phyloP scores from a whole-genome alignment of 2,888 invertebrate species.

The Chrysolina haemoptera region DNA sequence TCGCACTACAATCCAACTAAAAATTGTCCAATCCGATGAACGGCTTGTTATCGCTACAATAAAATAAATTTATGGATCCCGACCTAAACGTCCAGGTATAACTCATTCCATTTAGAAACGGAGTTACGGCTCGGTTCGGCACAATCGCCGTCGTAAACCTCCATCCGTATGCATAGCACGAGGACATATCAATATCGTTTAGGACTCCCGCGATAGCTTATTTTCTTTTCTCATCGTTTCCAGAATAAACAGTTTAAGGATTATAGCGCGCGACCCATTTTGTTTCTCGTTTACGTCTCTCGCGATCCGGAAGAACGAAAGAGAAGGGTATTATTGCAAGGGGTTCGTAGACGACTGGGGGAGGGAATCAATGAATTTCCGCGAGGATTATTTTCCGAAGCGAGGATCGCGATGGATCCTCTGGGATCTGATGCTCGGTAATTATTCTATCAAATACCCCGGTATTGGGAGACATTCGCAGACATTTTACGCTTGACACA shows the following conservation, averaged over 20 bases:
- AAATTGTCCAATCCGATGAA: slow-evolving; percentile 25
- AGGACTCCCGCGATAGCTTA: slow-evolving; percentile 41
- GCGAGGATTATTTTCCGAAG: too few species aligned
- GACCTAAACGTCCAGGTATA: slow-evolving; percentile 44
- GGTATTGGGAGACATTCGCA: too few species aligned
- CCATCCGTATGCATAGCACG: slow-evolving; percentile 49
- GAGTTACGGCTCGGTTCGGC: slow-evolving; percentile 42
- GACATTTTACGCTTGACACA: too few species aligned
- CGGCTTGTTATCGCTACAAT: slow-evolving; percentile 41
- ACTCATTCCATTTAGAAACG: slow-evolving; percentile 45
- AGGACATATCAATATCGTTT: slow-evolving; percentile 48
- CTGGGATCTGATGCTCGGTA: too few species aligned
- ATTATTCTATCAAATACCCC: too few species aligned
- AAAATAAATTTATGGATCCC: slow-evolving; percentile 38
- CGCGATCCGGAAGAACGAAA: slow-evolving; percentile 8
- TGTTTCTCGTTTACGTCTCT: neutral
- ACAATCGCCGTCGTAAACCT: slow-evolving; percentile 44
- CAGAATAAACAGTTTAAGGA: slow-evolving; percentile 26
- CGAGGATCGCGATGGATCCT: too few species aligned
- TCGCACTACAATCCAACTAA: neutral
- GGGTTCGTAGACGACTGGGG: too few species aligned
- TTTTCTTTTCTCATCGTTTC: slow-evolving; percentile 29
- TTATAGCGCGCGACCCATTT: slow-evolving; percentile 20
- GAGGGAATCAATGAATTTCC: too few species aligned
- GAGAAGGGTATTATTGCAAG: neutral